Evolutionary conservation across 2,797 vertebrate species (phyloP).

Genomic region (Picus viridis): DNA sequence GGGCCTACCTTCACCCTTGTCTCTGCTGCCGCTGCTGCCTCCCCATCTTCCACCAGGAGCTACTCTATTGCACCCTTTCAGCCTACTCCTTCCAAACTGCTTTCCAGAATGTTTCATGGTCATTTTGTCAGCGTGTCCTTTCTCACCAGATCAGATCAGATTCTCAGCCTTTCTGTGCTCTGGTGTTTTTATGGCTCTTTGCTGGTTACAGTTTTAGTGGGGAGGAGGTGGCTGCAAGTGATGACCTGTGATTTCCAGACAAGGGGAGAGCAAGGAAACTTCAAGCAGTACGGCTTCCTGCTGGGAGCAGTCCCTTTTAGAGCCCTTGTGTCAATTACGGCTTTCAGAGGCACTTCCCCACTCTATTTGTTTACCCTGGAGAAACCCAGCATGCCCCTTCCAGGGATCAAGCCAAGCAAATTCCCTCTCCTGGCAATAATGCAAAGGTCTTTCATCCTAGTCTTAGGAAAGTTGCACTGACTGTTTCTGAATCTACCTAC

Average conservation of each 20-base stretch:
- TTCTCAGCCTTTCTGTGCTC: slow-evolving; percentile 29
- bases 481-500: not conserved
- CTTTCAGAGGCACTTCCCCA: slow-evolving; percentile 17
- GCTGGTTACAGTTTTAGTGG: slow-evolving; percentile 55
- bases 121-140: not conserved
- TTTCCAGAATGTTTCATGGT: not conserved
- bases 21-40: not conserved
- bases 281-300: slow-evolving; percentile 65
- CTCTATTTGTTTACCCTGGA: slow-evolving; percentile 62
- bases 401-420: not conserved
- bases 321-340: slow-evolving; percentile 86
- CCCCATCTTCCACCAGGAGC: not conserved
- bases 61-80: not conserved
- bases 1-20: not conserved
- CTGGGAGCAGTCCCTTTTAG: slow-evolving; percentile 86
- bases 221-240: slow-evolving; percentile 21
- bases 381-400: not conserved
- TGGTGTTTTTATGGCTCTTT: slow-evolving; percentile 53
- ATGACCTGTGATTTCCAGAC: slow-evolving; percentile 64
- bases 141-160: slow-evolving; percentile 6
- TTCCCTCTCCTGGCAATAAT: not conserved
- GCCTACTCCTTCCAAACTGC: not conserved
- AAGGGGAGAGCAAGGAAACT: slow-evolving; percentile 40
- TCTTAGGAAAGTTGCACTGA: not conserved
- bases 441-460: not conserved